Evolutionary conservation across 2,888 invertebrate genomes (phyloP).

Genomic region (Sympetrum striolatum): DNA sequence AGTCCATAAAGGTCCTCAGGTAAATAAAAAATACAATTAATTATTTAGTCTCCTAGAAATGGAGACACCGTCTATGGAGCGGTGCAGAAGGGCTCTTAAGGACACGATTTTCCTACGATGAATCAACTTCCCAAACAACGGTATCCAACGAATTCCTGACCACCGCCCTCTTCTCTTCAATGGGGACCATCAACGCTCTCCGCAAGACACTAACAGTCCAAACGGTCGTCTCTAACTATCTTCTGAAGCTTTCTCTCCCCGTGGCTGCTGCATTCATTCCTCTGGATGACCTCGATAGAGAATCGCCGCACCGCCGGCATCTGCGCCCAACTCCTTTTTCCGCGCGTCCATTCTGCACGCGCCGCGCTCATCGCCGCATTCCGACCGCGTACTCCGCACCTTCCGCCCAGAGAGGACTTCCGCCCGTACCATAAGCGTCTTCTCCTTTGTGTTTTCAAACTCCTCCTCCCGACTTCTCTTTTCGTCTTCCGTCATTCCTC

Average conservation of each 20-base stretch:
- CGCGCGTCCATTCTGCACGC: neutral
- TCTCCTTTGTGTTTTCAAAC: neutral
- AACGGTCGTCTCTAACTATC: neutral
- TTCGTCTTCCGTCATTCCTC: constrained; percentile 2
- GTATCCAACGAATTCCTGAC: neutral
- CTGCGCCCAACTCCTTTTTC: neutral
- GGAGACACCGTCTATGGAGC: neutral
- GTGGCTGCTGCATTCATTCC: neutral
- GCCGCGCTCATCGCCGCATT: neutral
- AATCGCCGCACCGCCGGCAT: neutral
- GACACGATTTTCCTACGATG: neutral
- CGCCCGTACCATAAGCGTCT: constrained; percentile 2
- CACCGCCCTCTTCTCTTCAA: neutral
- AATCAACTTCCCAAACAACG: neutral
- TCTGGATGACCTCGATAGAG: neutral
- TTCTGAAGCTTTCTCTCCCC: neutral
- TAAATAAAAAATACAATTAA: neutral
- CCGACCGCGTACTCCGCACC: neutral
- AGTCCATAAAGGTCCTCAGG: neutral
- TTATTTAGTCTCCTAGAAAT: neutral
- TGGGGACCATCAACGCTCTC: neutral
- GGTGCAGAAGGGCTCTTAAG: neutral
- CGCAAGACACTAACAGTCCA: neutral
- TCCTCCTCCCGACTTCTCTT: neutral
- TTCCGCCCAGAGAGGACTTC: constrained; percentile 12